These are phyloP conservation scores for Oryctes rhinoceros DNA, from an alignment of 1,140 invertebrate species.

Conservation along the genomic window DNA sequence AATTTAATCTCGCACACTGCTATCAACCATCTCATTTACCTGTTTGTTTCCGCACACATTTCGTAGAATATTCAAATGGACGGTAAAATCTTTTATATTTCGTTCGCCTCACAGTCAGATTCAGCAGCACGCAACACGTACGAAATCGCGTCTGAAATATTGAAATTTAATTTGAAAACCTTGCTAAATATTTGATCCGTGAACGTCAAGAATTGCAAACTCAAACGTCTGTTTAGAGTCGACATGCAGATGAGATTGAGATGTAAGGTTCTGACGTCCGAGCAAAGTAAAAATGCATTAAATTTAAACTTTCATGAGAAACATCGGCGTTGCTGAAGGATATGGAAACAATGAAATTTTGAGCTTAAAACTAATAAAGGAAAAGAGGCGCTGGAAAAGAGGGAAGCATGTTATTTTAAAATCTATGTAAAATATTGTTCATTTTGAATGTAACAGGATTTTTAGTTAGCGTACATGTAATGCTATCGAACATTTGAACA, in stretches of 20 bases:
- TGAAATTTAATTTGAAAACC: constrained; percentile 38
- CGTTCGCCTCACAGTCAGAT: constrained; percentile 18
- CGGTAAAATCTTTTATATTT: constrained; percentile 22
- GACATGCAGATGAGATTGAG: constrained; percentile 28
- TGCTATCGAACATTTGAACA: no score
- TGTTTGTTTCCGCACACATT: constrained; percentile 27
- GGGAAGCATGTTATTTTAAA: no score
- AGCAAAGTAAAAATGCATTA: constrained; percentile 17
- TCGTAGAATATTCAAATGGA: constrained; percentile 23
- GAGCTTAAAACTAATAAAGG: no score
- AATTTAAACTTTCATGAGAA: constrained; percentile 25
- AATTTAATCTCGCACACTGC: background rate
- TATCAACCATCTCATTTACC: constrained; percentile 28
- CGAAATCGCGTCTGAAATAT: constrained; percentile 34
- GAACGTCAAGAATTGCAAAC: constrained; percentile 30
- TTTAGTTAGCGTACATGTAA: no score
- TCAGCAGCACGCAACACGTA: background rate
- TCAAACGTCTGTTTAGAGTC: constrained; percentile 37
- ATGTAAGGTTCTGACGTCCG: constrained; percentile 19
- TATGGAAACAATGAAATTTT: constrained; percentile 27
- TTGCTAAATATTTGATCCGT: constrained; percentile 24
- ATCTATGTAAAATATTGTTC: no score
- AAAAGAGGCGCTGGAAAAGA: no score
- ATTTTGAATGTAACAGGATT: no score
- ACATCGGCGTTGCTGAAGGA: background rate